Base-by-base conservation (phyloP, 2,888 invertebrate genomes). In the Aleiodes testaceus region DNA sequence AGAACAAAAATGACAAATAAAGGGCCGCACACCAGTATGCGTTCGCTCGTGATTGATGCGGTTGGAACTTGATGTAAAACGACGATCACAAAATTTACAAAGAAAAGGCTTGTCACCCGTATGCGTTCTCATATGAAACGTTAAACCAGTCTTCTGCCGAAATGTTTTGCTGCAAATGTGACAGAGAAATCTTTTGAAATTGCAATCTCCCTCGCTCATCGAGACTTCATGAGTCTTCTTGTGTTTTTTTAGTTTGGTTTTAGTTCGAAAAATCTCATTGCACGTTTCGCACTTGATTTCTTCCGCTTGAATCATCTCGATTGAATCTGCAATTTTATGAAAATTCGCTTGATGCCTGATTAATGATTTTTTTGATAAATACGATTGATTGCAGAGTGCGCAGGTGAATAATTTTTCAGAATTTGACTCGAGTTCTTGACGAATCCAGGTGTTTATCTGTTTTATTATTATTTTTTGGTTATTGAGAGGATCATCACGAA, bases 81-180 rank as follows among this genome's bases (percentile, higher is more conserved):
- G 84, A 22, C 85, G 77, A 11, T 84, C 84, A 20, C 85, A 85
- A 61, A 82, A 85, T 74, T 83, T 85, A 55, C 85, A 85, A 11
- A 82, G 81, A 26, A 85, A 85, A 1, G 85, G 85, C 30, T 85
- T 85, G 65, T 85, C 84, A 0, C 85, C 85, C 0, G 85, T 85
- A 42, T 85, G 85, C 3, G 84, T 85, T 71, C 85, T 73, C 85
- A 85, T 85, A 22, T 85, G 85, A 66, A 85, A 85, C 81, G 84
- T 83, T 0, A 85, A 77, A 11, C 85, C 85, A 4, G 84, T 85
- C 53, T 85, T 85, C 66, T 85, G 85, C 11, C 85, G 72, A 50
- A 85, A 85, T 0, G 85, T 85, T 69, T 85, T 85, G 70, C 85
- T 85, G 72, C 85, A 85, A 64, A 85, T 83, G 59, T 85, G 85